phyloP scores from a whole-genome alignment of 2,888 invertebrate genomes.

The Alloscopus bannaensis region DNA sequence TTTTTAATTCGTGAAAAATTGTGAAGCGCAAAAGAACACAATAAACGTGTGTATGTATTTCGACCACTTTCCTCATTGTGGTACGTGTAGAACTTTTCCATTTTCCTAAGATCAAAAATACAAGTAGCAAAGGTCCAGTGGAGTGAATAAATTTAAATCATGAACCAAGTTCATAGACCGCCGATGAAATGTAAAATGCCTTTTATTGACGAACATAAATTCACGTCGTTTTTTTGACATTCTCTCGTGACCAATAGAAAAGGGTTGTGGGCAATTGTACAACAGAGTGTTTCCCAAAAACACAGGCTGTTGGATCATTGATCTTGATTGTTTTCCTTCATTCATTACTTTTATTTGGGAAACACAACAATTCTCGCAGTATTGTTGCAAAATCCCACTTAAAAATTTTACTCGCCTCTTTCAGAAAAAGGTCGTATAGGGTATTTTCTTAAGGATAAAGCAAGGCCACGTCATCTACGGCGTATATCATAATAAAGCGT shows the following conservation, averaged over 20 bases:
- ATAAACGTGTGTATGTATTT: conserved; percentile 9
- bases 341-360: conserved; percentile 9
- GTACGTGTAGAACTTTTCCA: background rate
- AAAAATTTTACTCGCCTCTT: too few species aligned
- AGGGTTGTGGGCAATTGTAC: background rate
- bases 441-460: conserved; percentile 36
- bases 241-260: conserved; percentile 33
- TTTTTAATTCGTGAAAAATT: conserved; percentile 9
- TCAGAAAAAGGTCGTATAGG: conserved; percentile 44
- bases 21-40: background rate
- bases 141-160: conserved; percentile 48
- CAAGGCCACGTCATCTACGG: conserved; percentile 29
- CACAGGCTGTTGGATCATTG: conserved; percentile 10
- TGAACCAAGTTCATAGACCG: conserved; percentile 49
- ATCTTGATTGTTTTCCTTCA: conserved; percentile 2
- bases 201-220: conserved; percentile 38
- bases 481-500: too few species aligned
- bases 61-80: too few species aligned
- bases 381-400: conserved; percentile 39
- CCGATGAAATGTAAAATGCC: conserved; percentile 43
- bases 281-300: background rate
- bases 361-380: background rate
- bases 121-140: conserved; percentile 45
- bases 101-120: conserved; percentile 26
- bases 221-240: conserved; percentile 17